Evolutionary conservation across 1,140 invertebrate species (phyloP).

Genomic region (Drosophila kurseongensis): DNA sequence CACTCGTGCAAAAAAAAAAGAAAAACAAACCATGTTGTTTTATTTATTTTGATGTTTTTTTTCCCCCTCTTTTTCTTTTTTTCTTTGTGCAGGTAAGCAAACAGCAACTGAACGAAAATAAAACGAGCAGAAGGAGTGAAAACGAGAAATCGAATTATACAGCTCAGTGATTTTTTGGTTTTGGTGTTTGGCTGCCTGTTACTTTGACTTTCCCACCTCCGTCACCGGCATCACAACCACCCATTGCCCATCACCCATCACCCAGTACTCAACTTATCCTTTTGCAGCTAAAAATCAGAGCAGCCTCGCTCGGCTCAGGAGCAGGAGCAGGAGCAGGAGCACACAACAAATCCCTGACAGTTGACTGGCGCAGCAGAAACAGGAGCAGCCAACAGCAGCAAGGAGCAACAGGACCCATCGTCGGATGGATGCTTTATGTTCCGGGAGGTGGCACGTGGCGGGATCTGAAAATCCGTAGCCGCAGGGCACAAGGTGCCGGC

Average conservation of each 20-base stretch:
- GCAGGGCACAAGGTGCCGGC: slow-evolving; percentile 14
- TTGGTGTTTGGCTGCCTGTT: slow-evolving; percentile 82
- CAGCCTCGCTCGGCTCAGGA: slow-evolving; percentile 25
- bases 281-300: slow-evolving; percentile 78
- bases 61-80: slow-evolving; percentile 1
- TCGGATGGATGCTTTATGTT: slow-evolving; percentile 49
- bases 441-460: slow-evolving; percentile 40
- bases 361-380: slow-evolving; percentile 57
- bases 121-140: slow-evolving; percentile 54
- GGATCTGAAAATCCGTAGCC: slow-evolving; percentile 41
- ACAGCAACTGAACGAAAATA: slow-evolving; percentile 40
- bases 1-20: slow-evolving; percentile 55
- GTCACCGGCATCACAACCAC: slow-evolving; percentile 2
- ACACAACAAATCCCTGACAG: slow-evolving; percentile 79
- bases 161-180: slow-evolving; percentile 82
- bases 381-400: slow-evolving; percentile 15
- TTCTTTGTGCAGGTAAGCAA: slow-evolving; percentile 62
- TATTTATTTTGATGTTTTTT: slow-evolving; percentile 49
- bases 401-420: slow-evolving; percentile 29
- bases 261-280: slow-evolving; percentile 50
- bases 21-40: slow-evolving; percentile 71
- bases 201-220: slow-evolving; percentile 63
- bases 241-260: slow-evolving; percentile 16
- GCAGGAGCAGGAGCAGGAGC: slow-evolving; percentile 8
- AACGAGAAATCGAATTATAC: slow-evolving; percentile 82